Evolutionary conservation across 1,140 invertebrate species (phyloP).

Genomic region (Sesamia nonagrioides): DNA sequence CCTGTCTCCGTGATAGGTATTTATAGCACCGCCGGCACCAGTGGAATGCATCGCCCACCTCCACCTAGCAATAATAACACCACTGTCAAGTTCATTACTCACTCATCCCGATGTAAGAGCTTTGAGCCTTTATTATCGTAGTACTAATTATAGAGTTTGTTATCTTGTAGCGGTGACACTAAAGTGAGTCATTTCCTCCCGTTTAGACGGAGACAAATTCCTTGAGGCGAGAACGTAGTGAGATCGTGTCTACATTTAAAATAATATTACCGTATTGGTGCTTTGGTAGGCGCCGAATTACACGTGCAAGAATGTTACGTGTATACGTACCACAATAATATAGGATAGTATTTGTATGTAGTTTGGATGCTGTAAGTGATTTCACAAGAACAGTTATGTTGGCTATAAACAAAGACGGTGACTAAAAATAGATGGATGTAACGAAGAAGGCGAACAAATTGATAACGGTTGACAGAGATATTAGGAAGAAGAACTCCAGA

Average conservation of each 20-base stretch:
- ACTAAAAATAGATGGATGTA: background rate
- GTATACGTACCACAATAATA: background rate
- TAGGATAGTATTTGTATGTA: background rate
- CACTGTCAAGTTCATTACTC: conserved; percentile 77
- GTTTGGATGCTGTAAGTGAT: background rate
- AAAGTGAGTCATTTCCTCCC: conserved; percentile 52
- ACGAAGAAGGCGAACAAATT: too few relatives aligned
- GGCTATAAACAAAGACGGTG: too few relatives aligned
- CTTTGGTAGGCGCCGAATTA: conserved; percentile 32
- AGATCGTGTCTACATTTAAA: conserved; percentile 38
- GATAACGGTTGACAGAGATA: too few relatives aligned
- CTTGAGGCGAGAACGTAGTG: conserved; percentile 16
- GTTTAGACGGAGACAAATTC: conserved; percentile 50
- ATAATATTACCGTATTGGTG: conserved; percentile 41
- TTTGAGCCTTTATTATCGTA: conserved; percentile 47
- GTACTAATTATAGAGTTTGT: conserved; percentile 51
- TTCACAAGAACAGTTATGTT: too few relatives aligned
- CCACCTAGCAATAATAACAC: conserved; percentile 64
- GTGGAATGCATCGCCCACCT: conserved; percentile 70
- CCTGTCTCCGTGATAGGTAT: conserved; percentile 61
- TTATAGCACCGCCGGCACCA: conserved; percentile 62
- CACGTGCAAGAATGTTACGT: conserved; percentile 32
- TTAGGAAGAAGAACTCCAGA: too few relatives aligned
- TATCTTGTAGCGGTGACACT: conserved; percentile 53
- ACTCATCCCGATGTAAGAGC: conserved; percentile 57